Evolutionary conservation across 2,797 vertebrate genomes (phyloP).

Genomic region (Echeneis naucrates): DNA sequence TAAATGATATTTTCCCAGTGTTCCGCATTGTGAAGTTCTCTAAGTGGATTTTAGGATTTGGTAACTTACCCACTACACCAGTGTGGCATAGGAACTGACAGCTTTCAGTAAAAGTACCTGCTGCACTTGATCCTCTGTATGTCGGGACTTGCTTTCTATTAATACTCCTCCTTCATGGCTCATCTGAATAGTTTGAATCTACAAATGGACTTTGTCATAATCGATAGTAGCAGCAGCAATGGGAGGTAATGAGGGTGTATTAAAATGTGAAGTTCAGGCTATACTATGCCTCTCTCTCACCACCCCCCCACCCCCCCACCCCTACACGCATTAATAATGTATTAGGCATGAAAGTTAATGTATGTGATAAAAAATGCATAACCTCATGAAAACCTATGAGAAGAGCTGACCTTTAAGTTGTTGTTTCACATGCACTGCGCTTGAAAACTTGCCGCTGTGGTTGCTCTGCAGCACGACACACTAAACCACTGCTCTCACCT

Average conservation of each 20-base stretch:
- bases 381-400: constrained; percentile 63
- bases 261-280: constrained; percentile 51
- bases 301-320: constrained; percentile 38
- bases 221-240: constrained; percentile 51
- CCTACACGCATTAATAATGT: constrained; percentile 67
- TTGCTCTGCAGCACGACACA: constrained; percentile 23
- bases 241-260: constrained; percentile 48
- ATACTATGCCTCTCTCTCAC: constrained; percentile 61
- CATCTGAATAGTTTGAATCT: constrained; percentile 45
- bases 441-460: constrained; percentile 30
- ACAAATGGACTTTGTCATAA: constrained; percentile 61
- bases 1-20: no score
- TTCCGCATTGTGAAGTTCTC: no score
- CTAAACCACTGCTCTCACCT: not conserved
- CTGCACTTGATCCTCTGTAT: not conserved
- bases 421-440: constrained; percentile 31
- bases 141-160: constrained; percentile 28
- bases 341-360: constrained; percentile 71
- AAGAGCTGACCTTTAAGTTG: constrained; percentile 63
- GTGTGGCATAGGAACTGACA: not conserved
- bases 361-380: constrained; percentile 77
- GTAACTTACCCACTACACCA: no score
- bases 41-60: no score
- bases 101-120: not conserved
- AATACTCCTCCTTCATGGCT: constrained; percentile 36